These are phyloP conservation scores for Alethe castanea DNA, from an alignment of 2,113 vertebrate species.

Conservation along the genomic window DNA sequence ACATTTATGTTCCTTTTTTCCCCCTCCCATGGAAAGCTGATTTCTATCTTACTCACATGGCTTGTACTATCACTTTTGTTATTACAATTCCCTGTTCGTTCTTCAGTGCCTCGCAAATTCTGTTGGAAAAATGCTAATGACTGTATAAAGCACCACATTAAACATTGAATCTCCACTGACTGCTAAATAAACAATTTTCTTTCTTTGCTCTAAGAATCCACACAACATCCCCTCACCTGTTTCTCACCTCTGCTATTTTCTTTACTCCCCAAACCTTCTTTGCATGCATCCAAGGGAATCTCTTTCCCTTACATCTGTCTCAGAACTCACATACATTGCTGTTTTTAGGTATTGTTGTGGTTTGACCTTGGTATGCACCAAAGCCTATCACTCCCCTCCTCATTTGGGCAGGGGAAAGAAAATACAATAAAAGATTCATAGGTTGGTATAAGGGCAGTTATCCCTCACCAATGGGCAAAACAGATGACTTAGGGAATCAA, in stretches of 20 bases:
- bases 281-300: not conserved
- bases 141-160: not conserved
- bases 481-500: not conserved
- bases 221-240: not conserved
- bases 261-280: not conserved
- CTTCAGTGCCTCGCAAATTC: not conserved
- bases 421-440: rapidly evolving
- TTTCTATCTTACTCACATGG: not conserved
- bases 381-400: not conserved
- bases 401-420: not conserved
- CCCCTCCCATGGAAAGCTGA: not conserved
- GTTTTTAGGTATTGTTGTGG: not conserved
- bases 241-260: not conserved
- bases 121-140: not conserved
- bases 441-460: not conserved
- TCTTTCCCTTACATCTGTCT: not conserved
- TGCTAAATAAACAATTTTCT: not conserved
- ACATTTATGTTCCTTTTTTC: not conserved
- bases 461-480: not conserved
- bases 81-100: not conserved
- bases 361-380: not conserved
- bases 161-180: not conserved
- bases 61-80: not conserved
- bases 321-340: not conserved
- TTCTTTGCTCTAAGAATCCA: not conserved